These are phyloP conservation scores for Aleiodes testaceus DNA, from an alignment of 2,888 invertebrate species.

Conservation along the genomic window DNA sequence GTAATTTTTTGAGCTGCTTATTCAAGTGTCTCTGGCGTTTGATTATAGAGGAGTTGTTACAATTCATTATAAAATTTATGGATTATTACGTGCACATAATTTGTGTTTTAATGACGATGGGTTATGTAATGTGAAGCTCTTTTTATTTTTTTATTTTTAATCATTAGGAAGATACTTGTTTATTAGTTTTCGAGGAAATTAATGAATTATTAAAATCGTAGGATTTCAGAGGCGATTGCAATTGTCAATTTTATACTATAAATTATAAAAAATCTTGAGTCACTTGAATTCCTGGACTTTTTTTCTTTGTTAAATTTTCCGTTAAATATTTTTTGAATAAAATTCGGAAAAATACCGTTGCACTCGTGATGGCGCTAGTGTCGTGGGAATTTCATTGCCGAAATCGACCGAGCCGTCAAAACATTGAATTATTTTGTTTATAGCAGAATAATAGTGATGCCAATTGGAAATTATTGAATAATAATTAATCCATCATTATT, in stretches of 20 bases:
- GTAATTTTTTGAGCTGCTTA: not conserved
- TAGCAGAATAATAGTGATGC: conserved; percentile 2
- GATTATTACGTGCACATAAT: not conserved
- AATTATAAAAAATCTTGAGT: no score
- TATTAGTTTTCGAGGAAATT: no score
- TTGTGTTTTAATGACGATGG: not conserved
- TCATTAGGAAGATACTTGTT: no score
- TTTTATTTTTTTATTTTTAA: no score
- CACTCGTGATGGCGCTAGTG: not conserved
- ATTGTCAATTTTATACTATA: no score
- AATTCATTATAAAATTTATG: not conserved
- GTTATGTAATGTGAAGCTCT: no score
- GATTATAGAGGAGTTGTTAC: not conserved
- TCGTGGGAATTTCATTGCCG: not conserved
- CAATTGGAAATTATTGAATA: conserved; percentile 13
- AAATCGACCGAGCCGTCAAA: conserved; percentile 29
- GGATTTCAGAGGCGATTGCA: no score
- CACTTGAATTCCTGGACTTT: no score
- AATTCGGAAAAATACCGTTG: no score
- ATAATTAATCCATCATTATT: not conserved
- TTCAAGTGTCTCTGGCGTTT: not conserved
- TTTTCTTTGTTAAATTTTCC: no score
- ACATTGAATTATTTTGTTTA: conserved; percentile 31
- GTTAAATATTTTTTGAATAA: no score
- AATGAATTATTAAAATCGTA: no score